Conservation (phyloP, 2,113 vertebrate genomes). For the Apistogramma diplotaenia region DNA sequence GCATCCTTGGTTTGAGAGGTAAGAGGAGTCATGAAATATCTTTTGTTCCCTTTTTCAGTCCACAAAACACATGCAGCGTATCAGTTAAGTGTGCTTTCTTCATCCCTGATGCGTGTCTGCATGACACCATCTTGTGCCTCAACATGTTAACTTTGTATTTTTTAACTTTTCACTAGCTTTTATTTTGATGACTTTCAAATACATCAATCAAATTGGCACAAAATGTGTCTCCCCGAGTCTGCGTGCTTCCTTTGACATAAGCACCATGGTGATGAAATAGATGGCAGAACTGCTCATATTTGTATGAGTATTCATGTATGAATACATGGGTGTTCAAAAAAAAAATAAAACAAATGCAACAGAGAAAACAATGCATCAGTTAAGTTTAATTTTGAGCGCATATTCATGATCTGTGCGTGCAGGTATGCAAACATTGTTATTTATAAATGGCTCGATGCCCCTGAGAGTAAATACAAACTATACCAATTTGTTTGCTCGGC, state of each 20-base stretch:
- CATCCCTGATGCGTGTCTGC: neutral
- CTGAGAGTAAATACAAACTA: slow-evolving; percentile 12
- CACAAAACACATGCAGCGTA: neutral
- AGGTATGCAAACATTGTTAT: neutral
- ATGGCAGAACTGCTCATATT: neutral
- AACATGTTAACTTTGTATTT: neutral
- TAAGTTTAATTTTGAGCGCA: slow-evolving; percentile 5
- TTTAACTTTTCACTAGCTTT: neutral
- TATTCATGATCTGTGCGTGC: neutral
- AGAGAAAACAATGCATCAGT: neutral
- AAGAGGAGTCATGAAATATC: neutral
- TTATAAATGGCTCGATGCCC: slow-evolving; percentile 14
- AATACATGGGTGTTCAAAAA: neutral
- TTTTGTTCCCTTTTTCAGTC: neutral
- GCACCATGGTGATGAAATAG: neutral
- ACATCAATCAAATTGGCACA: neutral
- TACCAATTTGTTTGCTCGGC: slow-evolving; percentile 45
- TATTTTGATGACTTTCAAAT: neutral
- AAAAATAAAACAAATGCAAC: neutral
- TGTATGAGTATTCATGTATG: neutral
- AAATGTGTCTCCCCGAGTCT: neutral
- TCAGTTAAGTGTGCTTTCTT: neutral
- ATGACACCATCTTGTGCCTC: neutral
- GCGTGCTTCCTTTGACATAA: neutral
- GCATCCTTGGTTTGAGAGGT: neutral